Percentiles rank a stretch among this genome's conserved stretches.
These are phyloP conservation scores for Bacillus rossius DNA, from an alignment of 1,140 invertebrate genomes.

Conservation along the genomic window DNA sequence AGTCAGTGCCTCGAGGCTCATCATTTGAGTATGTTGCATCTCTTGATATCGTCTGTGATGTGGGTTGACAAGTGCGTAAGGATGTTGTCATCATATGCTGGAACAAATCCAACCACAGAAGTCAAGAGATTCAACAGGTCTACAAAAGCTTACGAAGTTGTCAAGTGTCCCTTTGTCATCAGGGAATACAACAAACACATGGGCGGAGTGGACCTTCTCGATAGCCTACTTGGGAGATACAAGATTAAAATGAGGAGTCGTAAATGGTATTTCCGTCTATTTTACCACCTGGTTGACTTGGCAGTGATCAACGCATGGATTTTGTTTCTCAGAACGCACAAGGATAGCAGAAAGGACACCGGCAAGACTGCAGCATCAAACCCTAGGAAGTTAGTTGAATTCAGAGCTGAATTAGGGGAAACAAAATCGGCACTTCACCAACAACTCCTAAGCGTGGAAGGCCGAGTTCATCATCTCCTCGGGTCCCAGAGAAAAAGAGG, in stretches of 20 bases:
- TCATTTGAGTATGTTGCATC: no score
- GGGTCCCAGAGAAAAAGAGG: background rate
- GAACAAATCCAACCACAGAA: no score
- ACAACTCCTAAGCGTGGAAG: slow-evolving; percentile 2
- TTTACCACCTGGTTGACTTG: slow-evolving; percentile 43
- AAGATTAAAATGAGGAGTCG: slow-evolving; percentile 38
- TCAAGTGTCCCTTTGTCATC: slow-evolving; percentile 39
- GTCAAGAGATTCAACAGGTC: background rate
- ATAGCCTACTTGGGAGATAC: slow-evolving; percentile 41
- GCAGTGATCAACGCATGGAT: slow-evolving; percentile 30
- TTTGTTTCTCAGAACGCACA: slow-evolving; percentile 13
- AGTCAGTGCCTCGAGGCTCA: no score
- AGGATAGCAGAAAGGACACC: slow-evolving; percentile 3
- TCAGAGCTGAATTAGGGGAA: slow-evolving; percentile 23
- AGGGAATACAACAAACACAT: slow-evolving; percentile 45
- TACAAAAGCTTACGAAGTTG: background rate
- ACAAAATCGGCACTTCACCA: background rate
- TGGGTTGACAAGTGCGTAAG: no score
- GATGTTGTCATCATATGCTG: no score
- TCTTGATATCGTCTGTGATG: no score
- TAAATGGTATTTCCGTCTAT: slow-evolving; percentile 41
- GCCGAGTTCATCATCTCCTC: background rate
- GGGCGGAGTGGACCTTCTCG: slow-evolving; percentile 43
- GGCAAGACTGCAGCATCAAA: background rate
- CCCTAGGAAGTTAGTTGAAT: slow-evolving; percentile 34